Evolutionary conservation across 64 coral and sea anemone genomes (phyloP).

Genomic region (Porites lutea): DNA sequence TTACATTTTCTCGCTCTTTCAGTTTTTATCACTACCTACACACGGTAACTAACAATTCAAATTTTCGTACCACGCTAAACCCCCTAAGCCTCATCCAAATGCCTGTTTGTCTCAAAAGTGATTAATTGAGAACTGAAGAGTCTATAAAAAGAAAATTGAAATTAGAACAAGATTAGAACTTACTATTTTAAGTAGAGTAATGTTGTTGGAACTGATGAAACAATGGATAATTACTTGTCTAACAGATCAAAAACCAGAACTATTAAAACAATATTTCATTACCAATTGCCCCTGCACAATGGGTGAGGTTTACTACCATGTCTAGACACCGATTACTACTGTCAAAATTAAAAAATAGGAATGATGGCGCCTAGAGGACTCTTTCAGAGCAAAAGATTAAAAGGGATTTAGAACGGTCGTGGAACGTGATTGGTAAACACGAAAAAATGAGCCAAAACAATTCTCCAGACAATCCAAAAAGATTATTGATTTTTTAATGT

Average conservation of each 20-base stretch:
- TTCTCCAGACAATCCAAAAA: neutral
- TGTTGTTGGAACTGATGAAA: neutral
- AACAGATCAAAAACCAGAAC: slow-evolving; percentile 9
- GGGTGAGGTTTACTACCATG: neutral
- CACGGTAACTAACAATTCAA: too few species aligned
- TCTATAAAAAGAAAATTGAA: neutral
- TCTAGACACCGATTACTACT: slow-evolving; percentile 26
- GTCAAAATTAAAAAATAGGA: slow-evolving; percentile 2
- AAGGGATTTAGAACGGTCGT: slow-evolving; percentile 5
- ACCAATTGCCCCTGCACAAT: neutral
- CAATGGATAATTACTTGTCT: neutral
- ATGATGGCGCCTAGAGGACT: neutral
- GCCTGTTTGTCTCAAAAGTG: neutral
- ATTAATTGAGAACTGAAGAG: neutral
- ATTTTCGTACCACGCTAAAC: neutral
- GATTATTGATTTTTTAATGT: neutral
- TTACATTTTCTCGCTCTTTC: too few species aligned
- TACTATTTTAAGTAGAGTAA: slow-evolving; percentile 22
- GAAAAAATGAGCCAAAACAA: neutral
- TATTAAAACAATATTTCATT: slow-evolving; percentile 4
- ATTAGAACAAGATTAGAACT: neutral
- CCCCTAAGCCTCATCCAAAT: neutral
- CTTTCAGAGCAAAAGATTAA: slow-evolving; percentile 29
- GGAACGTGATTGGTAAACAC: neutral
- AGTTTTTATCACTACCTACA: too few species aligned